Evolutionary conservation across 2,888 invertebrate genomes (phyloP), one percentile per base, ranked within the genome.

Genomic region (Dendrolimus houi): DNA sequence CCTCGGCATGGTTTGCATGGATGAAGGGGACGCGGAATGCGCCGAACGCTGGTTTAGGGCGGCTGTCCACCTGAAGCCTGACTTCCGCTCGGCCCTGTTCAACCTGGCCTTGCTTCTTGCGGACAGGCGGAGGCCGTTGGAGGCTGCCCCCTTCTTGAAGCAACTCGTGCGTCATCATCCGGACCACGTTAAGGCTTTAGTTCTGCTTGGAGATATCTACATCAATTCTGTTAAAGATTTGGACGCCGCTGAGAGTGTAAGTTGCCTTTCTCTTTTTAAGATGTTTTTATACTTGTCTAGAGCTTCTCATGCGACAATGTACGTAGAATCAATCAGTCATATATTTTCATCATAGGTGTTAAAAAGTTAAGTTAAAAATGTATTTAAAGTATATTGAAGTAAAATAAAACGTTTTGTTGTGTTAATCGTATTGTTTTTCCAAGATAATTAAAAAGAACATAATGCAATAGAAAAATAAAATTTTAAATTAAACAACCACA

Each of bases 1-100:
- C 91, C 92, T 98, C 57, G 98, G 98, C 64, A 98, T 99, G 98
- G 88, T 99, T 54, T 96, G 98, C 53, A 98, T 98, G 98, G 98
- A 99, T 81, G 97, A 97, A 73, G 94, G 95, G 54, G 96, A 98
- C 76, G 96, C 95, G 53, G 94, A 94, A 52, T 95, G 95, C 70
- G 98, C 98, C 0, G 98, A 98, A 81, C 93, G 95, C 58, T 97
- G 97, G 95, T 98, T 98, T 84, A 93, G 96, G 57, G 94, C 95
- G 59, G 97, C 98, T 1, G 95, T 97, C 0, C 95, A 96, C 69
- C 87, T 97, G 12, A 97, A 97, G 75, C 95, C 95, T 2, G 96
- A 97, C 87, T 98, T 98, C 83, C 92, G 97, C 56, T 97, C 98
- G 66, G 98, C 98, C 1, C 93, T 99, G 10, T 99, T 99, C 85